Conservation (phyloP, 1,140 invertebrate species). For the Maniola jurtina region DNA sequence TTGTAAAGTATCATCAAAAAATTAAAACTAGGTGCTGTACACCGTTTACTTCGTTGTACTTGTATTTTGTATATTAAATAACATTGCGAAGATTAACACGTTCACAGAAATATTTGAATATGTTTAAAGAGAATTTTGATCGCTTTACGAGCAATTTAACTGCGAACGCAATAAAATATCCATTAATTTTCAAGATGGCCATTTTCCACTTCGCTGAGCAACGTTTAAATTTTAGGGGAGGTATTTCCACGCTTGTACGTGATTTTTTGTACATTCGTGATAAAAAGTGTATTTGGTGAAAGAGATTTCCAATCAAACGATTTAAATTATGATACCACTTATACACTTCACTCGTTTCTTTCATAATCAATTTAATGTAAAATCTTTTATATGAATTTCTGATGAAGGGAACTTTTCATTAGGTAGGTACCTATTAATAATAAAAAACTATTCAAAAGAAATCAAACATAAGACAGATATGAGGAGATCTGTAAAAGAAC, state of each 20-base stretch:
- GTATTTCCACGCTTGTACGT: constrained; percentile 35
- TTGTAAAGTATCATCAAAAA: too few species aligned
- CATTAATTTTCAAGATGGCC: constrained; percentile 73
- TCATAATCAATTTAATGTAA: too few species aligned
- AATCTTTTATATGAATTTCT: too few species aligned
- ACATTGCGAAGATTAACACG: constrained; percentile 13
- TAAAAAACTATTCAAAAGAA: too few species aligned
- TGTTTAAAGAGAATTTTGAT: constrained; percentile 36
- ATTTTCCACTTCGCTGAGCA: constrained; percentile 66
- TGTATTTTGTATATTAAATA: background rate
- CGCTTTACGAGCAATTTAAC: constrained; percentile 69
- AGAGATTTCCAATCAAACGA: background rate
- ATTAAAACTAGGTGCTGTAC: too few species aligned
- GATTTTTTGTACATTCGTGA: constrained; percentile 32
- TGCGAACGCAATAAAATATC: constrained; percentile 70
- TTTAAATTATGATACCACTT: background rate
- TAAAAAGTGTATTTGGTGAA: background rate
- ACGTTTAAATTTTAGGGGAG: constrained; percentile 50
- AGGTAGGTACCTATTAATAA: too few species aligned
- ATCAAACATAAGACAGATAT: too few species aligned
- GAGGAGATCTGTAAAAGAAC: too few species aligned
- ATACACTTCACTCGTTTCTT: background rate
- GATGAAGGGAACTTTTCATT: too few species aligned
- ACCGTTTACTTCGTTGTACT: too few species aligned
- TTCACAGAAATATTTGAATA: constrained; percentile 28